Percentiles rank a stretch among this genome's conserved stretches.
These are phyloP conservation scores for Caerostris extrusa DNA, from an alignment of 1,140 invertebrate genomes.

Conservation along the genomic window DNA sequence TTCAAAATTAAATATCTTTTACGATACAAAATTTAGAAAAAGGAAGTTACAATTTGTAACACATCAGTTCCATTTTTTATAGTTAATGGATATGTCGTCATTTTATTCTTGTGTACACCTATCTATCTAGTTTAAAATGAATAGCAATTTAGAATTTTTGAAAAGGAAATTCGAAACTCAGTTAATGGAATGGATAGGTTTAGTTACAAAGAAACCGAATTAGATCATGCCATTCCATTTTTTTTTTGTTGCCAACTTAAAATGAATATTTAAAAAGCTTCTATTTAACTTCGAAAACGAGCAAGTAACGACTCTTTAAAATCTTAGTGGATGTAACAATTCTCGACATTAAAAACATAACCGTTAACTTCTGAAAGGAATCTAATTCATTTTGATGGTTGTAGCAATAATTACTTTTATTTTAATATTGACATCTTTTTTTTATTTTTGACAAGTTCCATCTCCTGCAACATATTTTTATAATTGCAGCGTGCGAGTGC, in stretches of 20 bases:
- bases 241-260: neutral
- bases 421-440: neutral
- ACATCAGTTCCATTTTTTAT: neutral
- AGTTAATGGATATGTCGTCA: neutral
- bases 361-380: neutral
- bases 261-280: neutral
- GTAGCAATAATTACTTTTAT: slow-evolving; percentile 9
- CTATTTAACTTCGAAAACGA: neutral
- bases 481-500: neutral
- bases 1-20: too few relatives aligned
- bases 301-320: neutral
- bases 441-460: neutral
- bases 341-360: slow-evolving; percentile 32
- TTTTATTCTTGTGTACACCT: neutral
- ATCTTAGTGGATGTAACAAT: slow-evolving; percentile 14
- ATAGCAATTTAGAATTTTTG: neutral
- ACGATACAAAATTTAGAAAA: too few relatives aligned
- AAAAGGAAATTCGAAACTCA: neutral
- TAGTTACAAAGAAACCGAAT: slow-evolving; percentile 2
- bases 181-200: neutral
- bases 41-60: neutral
- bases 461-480: neutral
- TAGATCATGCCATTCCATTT: neutral
- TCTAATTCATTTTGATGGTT: neutral
- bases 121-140: neutral